Percentiles rank a stretch among this genome's conserved stretches.
Evolutionary conservation across 2,797 vertebrate genomes (phyloP).

Genomic region (Myiotriccus ornatus): DNA sequence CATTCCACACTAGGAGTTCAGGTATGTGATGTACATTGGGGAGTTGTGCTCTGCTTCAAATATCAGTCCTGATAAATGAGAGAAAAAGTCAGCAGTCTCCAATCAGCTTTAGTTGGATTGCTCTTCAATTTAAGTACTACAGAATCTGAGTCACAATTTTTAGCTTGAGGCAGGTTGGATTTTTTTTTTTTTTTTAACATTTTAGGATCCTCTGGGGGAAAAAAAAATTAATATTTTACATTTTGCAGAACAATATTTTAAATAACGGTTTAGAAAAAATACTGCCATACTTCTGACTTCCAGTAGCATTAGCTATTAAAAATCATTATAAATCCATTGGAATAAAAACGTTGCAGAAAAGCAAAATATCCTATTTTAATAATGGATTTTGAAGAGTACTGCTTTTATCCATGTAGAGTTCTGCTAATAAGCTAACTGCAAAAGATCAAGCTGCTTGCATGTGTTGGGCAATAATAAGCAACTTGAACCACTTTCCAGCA

Average conservation of each 20-base stretch:
- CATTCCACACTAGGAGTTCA: conserved; percentile 24
- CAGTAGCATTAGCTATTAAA: conserved; percentile 39
- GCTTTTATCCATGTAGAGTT: conserved; percentile 44
- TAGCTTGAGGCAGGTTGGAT: conserved; percentile 14
- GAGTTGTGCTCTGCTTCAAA: conserved; percentile 16
- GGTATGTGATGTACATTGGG: background rate
- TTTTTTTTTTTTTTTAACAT: background rate
- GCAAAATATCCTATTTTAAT: conserved; percentile 43
- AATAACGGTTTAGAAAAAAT: conserved; percentile 56
- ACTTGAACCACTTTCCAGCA: conserved; percentile 40
- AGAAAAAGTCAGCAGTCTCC: conserved; percentile 16
- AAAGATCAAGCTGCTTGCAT: conserved; percentile 34
- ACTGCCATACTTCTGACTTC: conserved; percentile 6
- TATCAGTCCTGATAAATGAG: conserved; percentile 1
- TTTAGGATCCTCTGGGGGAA: background rate
- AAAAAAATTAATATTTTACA: conserved; percentile 25
- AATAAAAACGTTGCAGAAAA: conserved; percentile 23
- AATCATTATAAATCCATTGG: conserved; percentile 33
- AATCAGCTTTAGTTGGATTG: background rate
- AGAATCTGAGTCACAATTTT: conserved; percentile 22
- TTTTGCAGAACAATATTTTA: conserved; percentile 42
- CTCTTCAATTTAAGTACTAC: background rate
- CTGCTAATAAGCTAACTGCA: conserved; percentile 36
- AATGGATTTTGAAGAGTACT: conserved; percentile 29
- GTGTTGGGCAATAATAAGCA: conserved; percentile 47